Evolutionary conservation across 1,140 invertebrate species (phyloP).

Genomic region (Ganaspis sp.): DNA sequence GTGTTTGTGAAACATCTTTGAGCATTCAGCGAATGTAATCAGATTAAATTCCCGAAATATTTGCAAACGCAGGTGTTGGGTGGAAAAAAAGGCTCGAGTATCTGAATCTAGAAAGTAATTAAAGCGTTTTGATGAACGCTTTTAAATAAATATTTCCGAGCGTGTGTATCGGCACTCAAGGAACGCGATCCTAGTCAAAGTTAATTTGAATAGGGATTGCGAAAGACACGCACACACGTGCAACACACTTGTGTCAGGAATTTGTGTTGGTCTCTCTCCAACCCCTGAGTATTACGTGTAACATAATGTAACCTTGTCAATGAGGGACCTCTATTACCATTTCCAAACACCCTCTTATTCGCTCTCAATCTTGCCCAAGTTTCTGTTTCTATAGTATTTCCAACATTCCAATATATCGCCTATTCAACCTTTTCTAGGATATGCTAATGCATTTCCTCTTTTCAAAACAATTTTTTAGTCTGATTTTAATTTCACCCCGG

Average conservation of each 20-base stretch:
- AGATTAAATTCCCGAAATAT: constrained; percentile 24
- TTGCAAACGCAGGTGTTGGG: neutral
- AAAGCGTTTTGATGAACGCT: neutral
- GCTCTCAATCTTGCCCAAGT: neutral
- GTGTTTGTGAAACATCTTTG: neutral
- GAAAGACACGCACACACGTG: constrained; percentile 44
- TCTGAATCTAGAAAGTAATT: neutral
- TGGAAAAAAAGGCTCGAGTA: neutral
- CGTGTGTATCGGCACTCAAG: constrained; percentile 30
- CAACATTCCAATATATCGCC: neutral
- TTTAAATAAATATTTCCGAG: constrained; percentile 20
- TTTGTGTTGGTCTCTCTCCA: constrained; percentile 10
- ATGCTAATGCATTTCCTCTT: no score
- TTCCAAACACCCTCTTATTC: constrained; percentile 18
- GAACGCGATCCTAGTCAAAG: constrained; percentile 41
- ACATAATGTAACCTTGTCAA: constrained; percentile 29
- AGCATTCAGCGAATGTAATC: neutral
- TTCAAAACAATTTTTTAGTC: no score
- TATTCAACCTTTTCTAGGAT: neutral
- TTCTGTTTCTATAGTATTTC: constrained; percentile 4
- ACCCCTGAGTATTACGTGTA: constrained; percentile 3
- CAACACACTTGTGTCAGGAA: constrained; percentile 11
- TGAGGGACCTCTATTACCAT: constrained; percentile 30
- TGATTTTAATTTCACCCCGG: no score
- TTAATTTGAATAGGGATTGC: constrained; percentile 49